phyloP scores from a whole-genome alignment of 2,797 vertebrate genomes.

The Chiloscyllium punctatum region DNA sequence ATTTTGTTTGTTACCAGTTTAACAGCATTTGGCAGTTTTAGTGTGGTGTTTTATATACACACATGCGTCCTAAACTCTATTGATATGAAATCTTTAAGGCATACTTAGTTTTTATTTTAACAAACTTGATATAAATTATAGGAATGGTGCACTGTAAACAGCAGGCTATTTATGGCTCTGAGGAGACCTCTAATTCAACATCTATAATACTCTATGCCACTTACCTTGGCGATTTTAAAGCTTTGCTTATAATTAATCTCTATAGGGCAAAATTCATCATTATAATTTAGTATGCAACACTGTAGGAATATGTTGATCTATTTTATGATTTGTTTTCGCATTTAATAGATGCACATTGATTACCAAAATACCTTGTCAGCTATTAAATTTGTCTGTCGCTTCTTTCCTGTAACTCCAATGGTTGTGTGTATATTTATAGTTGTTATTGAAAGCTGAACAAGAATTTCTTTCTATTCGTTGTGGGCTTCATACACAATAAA shows the following conservation, averaged over 20 bases:
- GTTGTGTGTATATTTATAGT: not conserved
- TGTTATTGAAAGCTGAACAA: not conserved
- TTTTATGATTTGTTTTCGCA: constrained; percentile 5
- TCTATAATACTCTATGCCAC: not conserved
- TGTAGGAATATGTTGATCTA: not conserved
- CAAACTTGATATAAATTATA: not conserved
- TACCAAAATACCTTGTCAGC: not conserved
- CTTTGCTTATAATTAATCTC: not conserved
- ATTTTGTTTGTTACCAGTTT: not conserved
- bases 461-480: not conserved
- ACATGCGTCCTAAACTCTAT: not conserved
- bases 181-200: not conserved
- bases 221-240: not conserved
- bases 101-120: not conserved
- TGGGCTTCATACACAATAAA: not conserved
- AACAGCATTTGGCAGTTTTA: not conserved
- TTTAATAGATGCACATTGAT: not conserved
- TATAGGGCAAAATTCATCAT: not conserved
- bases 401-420: not conserved
- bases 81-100: not conserved
- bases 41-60: not conserved
- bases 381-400: not conserved
- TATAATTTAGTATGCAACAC: not conserved
- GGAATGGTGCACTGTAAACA: not conserved
- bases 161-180: not conserved